These are phyloP conservation scores for Nettapus auritus DNA, from an alignment of 2,113 vertebrate species.

Conservation along the genomic window DNA sequence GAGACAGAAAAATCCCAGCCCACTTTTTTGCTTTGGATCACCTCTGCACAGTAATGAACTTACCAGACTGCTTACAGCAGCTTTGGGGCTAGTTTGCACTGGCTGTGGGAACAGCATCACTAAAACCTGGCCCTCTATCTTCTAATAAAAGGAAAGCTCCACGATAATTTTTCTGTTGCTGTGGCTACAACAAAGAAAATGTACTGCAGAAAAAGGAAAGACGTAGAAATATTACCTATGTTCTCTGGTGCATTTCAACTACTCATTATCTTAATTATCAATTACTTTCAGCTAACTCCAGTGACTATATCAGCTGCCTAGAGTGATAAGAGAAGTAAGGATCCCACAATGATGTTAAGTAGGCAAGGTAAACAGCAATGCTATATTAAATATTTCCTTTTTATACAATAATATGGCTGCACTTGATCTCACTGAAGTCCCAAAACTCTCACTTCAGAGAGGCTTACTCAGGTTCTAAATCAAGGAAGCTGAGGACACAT, in stretches of 20 bases:
- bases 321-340: not conserved
- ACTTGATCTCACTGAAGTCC: slow-evolving; percentile 25
- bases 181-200: not conserved
- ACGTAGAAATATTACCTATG: not conserved
- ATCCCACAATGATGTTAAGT: slow-evolving; percentile 1
- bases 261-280: not conserved
- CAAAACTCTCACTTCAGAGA: slow-evolving; percentile 25
- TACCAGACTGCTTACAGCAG: slow-evolving; percentile 1
- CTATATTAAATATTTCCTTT: slow-evolving; percentile 4
- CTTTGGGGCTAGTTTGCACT: slow-evolving; percentile 22
- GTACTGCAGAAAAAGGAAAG: not conserved
- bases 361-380: not conserved
- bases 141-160: not conserved
- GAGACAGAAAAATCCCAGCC: not conserved
- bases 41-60: not conserved
- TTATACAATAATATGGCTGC: not conserved
- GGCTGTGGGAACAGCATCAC: not conserved
- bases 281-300: not conserved
- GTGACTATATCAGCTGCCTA: not conserved
- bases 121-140: slow-evolving; percentile 6
- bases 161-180: not conserved
- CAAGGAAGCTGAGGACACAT: not conserved
- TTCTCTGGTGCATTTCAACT: not conserved
- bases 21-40: slow-evolving; percentile 6
- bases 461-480: slow-evolving; percentile 33